These are phyloP conservation scores for Omphaloscelis lunosa DNA, from an alignment of 2,888 invertebrate species.

Conservation along the genomic window DNA sequence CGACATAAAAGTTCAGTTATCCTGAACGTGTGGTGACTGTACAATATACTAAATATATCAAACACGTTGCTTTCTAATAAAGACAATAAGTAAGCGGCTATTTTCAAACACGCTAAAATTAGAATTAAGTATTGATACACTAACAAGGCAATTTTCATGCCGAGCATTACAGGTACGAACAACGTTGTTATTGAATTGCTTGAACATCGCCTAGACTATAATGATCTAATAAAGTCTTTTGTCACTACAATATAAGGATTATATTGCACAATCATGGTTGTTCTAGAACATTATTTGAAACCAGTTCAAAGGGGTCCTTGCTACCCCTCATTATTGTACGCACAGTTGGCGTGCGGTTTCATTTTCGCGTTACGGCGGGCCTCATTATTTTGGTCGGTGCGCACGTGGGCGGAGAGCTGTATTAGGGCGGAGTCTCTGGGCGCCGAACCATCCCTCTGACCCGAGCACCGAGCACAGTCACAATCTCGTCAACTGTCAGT, in stretches of 20 bases:
- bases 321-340: conserved; percentile 3
- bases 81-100: not conserved
- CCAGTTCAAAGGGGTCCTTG: conserved; percentile 31
- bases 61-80: not conserved
- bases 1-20: not conserved
- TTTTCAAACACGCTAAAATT: not conserved
- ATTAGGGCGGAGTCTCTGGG: conserved; percentile 69
- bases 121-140: not conserved
- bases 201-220: not conserved
- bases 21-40: not conserved
- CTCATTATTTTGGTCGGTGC: conserved; percentile 41
- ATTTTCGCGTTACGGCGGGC: not conserved
- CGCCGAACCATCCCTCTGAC: conserved; percentile 64
- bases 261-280: conserved; percentile 4
- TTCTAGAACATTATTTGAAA: conserved; percentile 27
- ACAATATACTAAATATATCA: not conserved
- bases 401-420: conserved; percentile 58
- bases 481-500: conserved; percentile 40
- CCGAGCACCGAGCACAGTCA: conserved; percentile 53
- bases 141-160: not conserved
- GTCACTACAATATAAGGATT: conserved; percentile 2
- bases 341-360: not conserved
- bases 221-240: not conserved
- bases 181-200: not conserved
- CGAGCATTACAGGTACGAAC: not conserved